Conservation (phyloP, 2,797 vertebrate genomes). For the Lepilemur septentrionalis region DNA sequence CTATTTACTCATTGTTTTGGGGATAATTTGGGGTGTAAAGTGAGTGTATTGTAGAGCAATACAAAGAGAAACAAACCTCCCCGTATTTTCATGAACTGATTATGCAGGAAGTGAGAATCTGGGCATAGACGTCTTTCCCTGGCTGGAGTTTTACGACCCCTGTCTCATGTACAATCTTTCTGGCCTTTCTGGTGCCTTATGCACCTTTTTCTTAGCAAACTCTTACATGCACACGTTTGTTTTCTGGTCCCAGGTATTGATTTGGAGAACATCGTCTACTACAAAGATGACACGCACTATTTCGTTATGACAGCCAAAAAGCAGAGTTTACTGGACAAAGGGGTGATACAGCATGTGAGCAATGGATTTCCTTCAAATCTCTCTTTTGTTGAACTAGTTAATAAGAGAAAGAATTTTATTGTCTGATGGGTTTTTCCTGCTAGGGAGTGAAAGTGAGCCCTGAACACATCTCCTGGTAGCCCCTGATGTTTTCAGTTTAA, state of each 20-base stretch:
- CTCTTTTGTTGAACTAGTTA: neutral
- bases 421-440: neutral
- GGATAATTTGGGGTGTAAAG: neutral
- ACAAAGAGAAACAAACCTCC: neutral
- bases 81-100: neutral
- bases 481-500: neutral
- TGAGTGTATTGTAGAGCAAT: neutral
- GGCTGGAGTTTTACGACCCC: neutral
- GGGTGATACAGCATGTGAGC: constrained; percentile 97
- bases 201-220: neutral
- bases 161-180: neutral
- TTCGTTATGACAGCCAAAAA: constrained; percentile 99
- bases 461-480: neutral
- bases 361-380: neutral
- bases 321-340: constrained; percentile 97
- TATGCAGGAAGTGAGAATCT: neutral
- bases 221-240: neutral
- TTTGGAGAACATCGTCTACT: constrained; percentile 99
- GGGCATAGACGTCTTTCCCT: neutral
- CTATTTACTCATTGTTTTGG: neutral
- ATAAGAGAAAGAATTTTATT: neutral
- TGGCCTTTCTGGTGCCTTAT: neutral
- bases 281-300: constrained; percentile 99
- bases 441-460: neutral
- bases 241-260: constrained; percentile 91